Evolutionary conservation across 2,888 invertebrate species (phyloP).

Genomic region (Diadegma fenestrale): DNA sequence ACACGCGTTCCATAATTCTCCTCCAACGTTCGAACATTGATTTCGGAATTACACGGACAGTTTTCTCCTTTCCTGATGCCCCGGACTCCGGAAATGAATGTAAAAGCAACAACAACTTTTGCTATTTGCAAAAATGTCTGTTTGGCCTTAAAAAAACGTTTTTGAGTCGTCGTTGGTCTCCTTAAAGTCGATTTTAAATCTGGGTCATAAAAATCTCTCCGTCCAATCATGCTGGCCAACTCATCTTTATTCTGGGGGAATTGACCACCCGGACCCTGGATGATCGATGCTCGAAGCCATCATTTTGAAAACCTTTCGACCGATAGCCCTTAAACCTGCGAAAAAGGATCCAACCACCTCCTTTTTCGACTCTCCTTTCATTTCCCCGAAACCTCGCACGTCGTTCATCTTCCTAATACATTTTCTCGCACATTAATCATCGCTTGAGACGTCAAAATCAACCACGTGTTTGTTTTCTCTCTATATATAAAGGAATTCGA

Average conservation of each 20-base stretch:
- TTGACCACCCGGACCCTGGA: constrained; percentile 34
- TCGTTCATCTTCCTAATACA: constrained; percentile 20
- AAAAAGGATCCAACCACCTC: background rate
- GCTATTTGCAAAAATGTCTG: background rate
- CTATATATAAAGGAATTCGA: background rate
- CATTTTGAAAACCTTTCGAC: constrained; percentile 18
- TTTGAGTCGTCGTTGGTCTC: background rate
- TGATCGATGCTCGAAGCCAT: constrained; percentile 47
- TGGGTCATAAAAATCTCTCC: background rate
- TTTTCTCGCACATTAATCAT: constrained; percentile 20
- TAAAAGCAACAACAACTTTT: background rate
- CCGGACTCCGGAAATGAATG: background rate
- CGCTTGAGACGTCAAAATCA: background rate
- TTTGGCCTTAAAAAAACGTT: background rate
- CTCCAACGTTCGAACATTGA: background rate
- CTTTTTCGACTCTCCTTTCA: background rate
- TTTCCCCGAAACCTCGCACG: constrained; percentile 9
- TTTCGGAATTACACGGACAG: background rate
- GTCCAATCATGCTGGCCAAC: constrained; percentile 22
- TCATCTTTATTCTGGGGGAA: constrained; percentile 35
- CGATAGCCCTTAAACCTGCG: constrained; percentile 16
- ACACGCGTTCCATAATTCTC: background rate
- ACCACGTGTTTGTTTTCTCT: background rate
- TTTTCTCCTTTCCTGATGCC: background rate
- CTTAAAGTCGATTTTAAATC: background rate